Conservation (phyloP, 2,888 invertebrate genomes). For the Lysandra coridon region DNA sequence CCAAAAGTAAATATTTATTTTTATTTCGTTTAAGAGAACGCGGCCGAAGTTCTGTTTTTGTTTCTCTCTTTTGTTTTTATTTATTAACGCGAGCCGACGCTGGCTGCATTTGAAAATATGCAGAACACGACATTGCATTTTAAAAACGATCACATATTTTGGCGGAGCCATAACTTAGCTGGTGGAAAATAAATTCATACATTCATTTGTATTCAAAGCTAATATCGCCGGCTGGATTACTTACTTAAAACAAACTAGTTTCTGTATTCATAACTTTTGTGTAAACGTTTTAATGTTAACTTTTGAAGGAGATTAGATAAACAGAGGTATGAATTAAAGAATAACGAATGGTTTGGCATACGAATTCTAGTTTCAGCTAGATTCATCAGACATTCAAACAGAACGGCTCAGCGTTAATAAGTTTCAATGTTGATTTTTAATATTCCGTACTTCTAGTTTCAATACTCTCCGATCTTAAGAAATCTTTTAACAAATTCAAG, state of each 20-base stretch:
- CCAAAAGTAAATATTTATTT: conserved; percentile 35
- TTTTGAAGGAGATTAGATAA: background rate
- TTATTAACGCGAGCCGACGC: conserved; percentile 31
- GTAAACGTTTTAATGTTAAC: conserved; percentile 1
- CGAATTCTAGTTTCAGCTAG: background rate
- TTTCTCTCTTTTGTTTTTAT: conserved; percentile 34
- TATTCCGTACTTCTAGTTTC: background rate
- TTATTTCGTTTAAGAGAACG: conserved; percentile 35
- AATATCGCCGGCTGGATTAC: conserved; percentile 3
- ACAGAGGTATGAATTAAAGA: background rate
- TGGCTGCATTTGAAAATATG: conserved; percentile 32
- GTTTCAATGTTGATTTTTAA: background rate
- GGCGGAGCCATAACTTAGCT: conserved; percentile 27
- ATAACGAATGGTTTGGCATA: background rate
- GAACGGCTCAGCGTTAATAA: background rate
- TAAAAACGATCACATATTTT: conserved; percentile 34
- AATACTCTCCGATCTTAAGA: background rate
- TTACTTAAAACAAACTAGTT: background rate
- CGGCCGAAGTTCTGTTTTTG: conserved; percentile 33
- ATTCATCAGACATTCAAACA: background rate
- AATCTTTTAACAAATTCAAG: conserved; percentile 14
- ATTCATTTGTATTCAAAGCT: conserved; percentile 20
- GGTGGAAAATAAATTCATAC: conserved; percentile 26
- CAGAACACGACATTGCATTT: conserved; percentile 34
- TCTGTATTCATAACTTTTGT: conserved; percentile 18